A percentile compares a stretch with the other conserved stretches of the same genome.
These are phyloP conservation scores for Eumacrocentrus americanus DNA, from an alignment of 2,888 invertebrate genomes.

Conservation along the genomic window DNA sequence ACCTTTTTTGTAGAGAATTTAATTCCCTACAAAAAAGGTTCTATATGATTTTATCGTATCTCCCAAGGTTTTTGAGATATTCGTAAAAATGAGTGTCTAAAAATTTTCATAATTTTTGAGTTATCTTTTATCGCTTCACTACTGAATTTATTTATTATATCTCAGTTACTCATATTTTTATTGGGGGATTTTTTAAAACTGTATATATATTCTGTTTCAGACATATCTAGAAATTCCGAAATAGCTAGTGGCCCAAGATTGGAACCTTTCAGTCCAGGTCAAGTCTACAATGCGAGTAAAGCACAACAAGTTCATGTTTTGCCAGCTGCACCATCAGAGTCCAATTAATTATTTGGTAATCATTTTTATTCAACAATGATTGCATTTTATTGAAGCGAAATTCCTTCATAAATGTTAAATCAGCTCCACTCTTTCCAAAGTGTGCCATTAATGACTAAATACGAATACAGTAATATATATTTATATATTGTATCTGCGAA, in stretches of 20 bases:
- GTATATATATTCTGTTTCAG: constrained; percentile 52
- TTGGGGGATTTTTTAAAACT: not conserved
- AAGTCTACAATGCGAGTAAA: constrained; percentile 92
- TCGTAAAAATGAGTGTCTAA: not conserved
- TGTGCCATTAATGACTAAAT: constrained; percentile 6
- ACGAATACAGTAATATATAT: not conserved
- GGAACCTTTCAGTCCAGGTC: constrained; percentile 88
- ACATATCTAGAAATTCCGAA: constrained; percentile 62
- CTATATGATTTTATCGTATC: not conserved
- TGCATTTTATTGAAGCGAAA: not conserved
- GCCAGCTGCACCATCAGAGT: constrained; percentile 56
- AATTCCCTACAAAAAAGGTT: not conserved
- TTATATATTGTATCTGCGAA: not conserved
- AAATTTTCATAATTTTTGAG: not conserved
- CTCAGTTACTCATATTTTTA: not conserved
- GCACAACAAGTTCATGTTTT: constrained; percentile 91
- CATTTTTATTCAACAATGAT: not conserved
- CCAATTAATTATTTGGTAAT: constrained; percentile 33
- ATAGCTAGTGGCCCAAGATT: constrained; percentile 70
- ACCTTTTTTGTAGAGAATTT: not conserved
- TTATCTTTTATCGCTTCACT: not conserved
- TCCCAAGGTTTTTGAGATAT: not conserved
- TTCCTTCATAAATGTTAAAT: not conserved
- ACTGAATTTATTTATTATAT: not conserved
- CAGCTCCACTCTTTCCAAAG: not conserved